Conservation (phyloP, 1,140 invertebrate species). For the Drosophila gunungcola region DNA sequence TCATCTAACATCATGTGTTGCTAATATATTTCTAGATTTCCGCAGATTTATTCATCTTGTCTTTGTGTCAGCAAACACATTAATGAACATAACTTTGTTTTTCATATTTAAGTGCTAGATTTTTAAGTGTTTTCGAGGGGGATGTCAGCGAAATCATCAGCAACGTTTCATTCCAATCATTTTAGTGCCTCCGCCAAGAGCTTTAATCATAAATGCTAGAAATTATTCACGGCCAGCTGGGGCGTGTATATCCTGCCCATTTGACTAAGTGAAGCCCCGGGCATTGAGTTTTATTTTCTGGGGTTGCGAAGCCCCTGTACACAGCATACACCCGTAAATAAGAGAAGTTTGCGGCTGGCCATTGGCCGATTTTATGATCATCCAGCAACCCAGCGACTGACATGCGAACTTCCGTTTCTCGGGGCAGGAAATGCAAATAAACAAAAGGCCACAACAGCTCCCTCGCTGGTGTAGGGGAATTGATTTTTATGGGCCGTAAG, state of each 20-base stretch:
- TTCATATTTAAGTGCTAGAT: constrained; percentile 8
- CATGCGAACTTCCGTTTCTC: constrained; percentile 74
- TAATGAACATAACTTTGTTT: constrained; percentile 4
- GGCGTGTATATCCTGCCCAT: constrained; percentile 22
- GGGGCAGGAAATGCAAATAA: constrained; percentile 79
- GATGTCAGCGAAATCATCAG: constrained; percentile 5
- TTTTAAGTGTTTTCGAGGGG: constrained; percentile 4
- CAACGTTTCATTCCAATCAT: neutral
- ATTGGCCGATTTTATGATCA: constrained; percentile 59
- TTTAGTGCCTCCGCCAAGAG: constrained; percentile 25
- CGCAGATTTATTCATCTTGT: constrained; percentile 27
- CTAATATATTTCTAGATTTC: constrained; percentile 6
- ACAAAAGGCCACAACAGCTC: constrained; percentile 57
- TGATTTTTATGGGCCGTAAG: constrained; percentile 81
- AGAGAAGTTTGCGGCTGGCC: constrained; percentile 52
- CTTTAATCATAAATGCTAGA: constrained; percentile 31
- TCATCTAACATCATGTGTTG: neutral
- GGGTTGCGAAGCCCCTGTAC: constrained; percentile 9
- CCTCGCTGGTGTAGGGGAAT: constrained; percentile 58
- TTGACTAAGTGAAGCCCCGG: constrained; percentile 40
- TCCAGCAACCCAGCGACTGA: constrained; percentile 41
- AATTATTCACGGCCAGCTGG: constrained; percentile 31
- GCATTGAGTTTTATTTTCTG: constrained; percentile 4
- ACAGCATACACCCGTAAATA: constrained; percentile 30
- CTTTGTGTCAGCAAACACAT: constrained; percentile 23